Conservation (phyloP, 2,888 invertebrate species). For the Embidobia sp. region DNA sequence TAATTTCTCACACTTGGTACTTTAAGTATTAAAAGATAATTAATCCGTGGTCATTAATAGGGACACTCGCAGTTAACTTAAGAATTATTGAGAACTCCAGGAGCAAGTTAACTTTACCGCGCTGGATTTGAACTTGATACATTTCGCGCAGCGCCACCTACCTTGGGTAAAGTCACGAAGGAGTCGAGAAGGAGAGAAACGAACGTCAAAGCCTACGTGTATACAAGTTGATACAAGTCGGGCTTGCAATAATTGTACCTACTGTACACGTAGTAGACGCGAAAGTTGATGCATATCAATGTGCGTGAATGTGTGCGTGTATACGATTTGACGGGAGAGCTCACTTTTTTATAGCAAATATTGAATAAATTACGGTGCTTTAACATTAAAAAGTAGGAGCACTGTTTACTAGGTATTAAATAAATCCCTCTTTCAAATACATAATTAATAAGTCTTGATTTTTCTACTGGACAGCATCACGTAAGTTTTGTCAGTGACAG, state of each 20-base stretch:
- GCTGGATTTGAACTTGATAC: too few species aligned
- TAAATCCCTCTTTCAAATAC: conserved; percentile 2
- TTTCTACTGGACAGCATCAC: conserved; percentile 1
- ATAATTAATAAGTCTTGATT: conserved; percentile 12
- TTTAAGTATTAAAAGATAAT: too few species aligned
- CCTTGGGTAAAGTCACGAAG: too few species aligned
- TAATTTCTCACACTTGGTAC: too few species aligned
- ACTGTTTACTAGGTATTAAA: conserved; percentile 7
- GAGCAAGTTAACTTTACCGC: too few species aligned
- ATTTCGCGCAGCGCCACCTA: too few species aligned
- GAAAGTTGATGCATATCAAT: conserved; percentile 39
- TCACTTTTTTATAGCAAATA: conserved; percentile 43
- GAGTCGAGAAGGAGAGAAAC: too few species aligned
- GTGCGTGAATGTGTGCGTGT: conserved; percentile 25
- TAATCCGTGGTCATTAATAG: too few species aligned
- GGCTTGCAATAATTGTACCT: not conserved
- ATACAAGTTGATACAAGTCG: too few species aligned
- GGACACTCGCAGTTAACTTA: too few species aligned
- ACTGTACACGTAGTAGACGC: conserved; percentile 52
- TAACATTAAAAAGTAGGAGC: conserved; percentile 4
- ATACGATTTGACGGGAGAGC: conserved; percentile 36
- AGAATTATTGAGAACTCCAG: too few species aligned
- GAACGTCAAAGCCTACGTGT: not conserved
- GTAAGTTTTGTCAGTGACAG: conserved; percentile 11
- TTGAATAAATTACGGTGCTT: conserved; percentile 25